Conservation (phyloP, 2,113 vertebrate genomes). For the Saimiri boliviensis region DNA sequence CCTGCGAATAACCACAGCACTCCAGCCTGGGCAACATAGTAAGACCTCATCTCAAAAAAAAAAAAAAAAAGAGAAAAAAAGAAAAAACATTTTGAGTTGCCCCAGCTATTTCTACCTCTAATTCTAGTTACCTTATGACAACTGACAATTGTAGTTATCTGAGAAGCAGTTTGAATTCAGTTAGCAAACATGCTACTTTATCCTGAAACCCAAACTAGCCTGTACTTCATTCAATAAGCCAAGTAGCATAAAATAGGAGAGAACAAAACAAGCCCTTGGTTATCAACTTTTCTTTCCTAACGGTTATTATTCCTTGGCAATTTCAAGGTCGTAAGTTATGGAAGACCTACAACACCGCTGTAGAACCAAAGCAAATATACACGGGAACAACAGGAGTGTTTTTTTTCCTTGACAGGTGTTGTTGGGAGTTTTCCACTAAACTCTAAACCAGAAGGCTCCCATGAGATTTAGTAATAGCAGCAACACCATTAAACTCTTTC, state of each 20-base stretch:
- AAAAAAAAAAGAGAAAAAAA: constrained; percentile 34
- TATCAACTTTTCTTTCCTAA: constrained; percentile 49
- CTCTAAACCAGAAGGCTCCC: constrained; percentile 43
- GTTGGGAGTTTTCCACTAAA: constrained; percentile 35
- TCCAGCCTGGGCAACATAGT: too few relatives aligned
- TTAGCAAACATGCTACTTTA: constrained; percentile 61
- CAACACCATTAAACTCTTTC: constrained; percentile 26
- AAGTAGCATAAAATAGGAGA: constrained; percentile 11
- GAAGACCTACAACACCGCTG: constrained; percentile 27
- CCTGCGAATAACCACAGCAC: too few relatives aligned
- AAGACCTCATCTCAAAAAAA: background rate
- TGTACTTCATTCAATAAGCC: constrained; percentile 48
- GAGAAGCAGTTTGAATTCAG: constrained; percentile 55
- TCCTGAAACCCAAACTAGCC: constrained; percentile 60
- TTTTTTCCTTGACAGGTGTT: background rate
- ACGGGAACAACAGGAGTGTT: background rate
- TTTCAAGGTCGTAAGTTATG: constrained; percentile 22
- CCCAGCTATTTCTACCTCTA: background rate
- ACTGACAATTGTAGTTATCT: constrained; percentile 41
- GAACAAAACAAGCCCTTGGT: constrained; percentile 11
- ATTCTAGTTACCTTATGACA: constrained; percentile 49
- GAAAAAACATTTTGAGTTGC: background rate
- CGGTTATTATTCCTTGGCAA: constrained; percentile 30
- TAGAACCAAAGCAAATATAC: constrained; percentile 24
- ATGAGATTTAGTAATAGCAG: background rate